Percentiles rank a stretch among this genome's conserved stretches.
These are phyloP conservation scores for Standfussiana lucernea DNA, from an alignment of 2,888 invertebrate species.

Conservation along the genomic window DNA sequence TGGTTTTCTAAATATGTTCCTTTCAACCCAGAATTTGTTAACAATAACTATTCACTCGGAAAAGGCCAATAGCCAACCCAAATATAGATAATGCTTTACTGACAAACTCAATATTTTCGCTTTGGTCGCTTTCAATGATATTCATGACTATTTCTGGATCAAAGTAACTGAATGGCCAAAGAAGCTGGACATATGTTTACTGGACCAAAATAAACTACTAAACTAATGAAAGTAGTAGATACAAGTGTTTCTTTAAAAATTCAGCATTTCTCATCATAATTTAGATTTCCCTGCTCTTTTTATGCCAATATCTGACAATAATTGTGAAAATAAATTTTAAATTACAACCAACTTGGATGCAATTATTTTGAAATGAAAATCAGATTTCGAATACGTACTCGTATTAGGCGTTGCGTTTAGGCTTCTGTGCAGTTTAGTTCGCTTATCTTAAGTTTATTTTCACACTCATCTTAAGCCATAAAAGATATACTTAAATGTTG, in stretches of 20 bases:
- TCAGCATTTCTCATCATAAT: neutral
- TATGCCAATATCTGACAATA: too few species aligned
- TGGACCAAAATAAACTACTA: neutral
- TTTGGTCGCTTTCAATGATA: neutral
- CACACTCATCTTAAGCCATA: too few species aligned
- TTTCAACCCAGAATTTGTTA: neutral
- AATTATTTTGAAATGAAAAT: too few species aligned
- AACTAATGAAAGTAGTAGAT: neutral
- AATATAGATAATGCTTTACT: neutral
- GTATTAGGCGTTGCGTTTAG: too few species aligned
- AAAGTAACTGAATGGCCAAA: neutral
- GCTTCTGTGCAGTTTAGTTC: neutral
- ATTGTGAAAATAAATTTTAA: too few species aligned
- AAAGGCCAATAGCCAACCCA: neutral
- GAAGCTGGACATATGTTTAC: neutral
- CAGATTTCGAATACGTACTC: too few species aligned
- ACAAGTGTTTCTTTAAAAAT: neutral
- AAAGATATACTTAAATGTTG: neutral
- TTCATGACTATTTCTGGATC: conserved; percentile 8
- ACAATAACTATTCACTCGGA: neutral
- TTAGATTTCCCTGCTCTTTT: neutral
- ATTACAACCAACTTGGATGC: too few species aligned
- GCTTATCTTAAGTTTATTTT: neutral
- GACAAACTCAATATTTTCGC: neutral
- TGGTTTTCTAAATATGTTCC: neutral